Evolutionary conservation across 2,888 invertebrate species (phyloP), one percentile per base, ranked within the genome.

Genomic region (Matsumyia berberina): DNA sequence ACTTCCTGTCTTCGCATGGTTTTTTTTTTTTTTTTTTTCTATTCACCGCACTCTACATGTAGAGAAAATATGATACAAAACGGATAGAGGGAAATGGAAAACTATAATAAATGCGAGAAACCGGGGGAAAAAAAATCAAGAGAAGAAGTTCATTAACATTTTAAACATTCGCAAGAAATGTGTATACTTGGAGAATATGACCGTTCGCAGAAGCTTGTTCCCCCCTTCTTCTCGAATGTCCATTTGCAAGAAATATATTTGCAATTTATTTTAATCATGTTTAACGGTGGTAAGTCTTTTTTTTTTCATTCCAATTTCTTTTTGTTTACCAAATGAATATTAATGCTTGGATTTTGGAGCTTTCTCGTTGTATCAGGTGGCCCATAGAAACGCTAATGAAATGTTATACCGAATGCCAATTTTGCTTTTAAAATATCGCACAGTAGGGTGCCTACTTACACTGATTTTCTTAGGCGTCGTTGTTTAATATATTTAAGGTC

Each of bases 61-160:
- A 8, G 35, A 42, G 44, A 44, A 74, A 31, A 57, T 73, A 53
- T 51, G 53, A 58, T n/a, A 42, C 24, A 39, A 60, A 66, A 66
- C 55, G 64, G 35, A 42, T 53, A 53, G 15, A 49, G 33, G 42
- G 17, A 74, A 74, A 35, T 17, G 62, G 19, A 46, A 74, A 46
- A 46, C 29, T 55, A 66, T 58, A 37, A 15, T 46, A 74, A 55
- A 55, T 29, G 64, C 44, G 29, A 46, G 42, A 55, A 74, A 64
- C 64, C 35, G 55, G 64, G 55, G 37, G 55, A 17, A 15, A 33
- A 53, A 42, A 37, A 62, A 31, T 31, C 31, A 44, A 31, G 31
- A 15, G 46, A 62, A 62, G 66, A 74, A 74, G 74, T 74, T 74
- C 74, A 74, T 74, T 74, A 74, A 66, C 74, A 66, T 62, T 73